These are phyloP conservation scores for Halisarca cf. caerulea DNA, from an alignment of 37 sponge, comb jelly and placozoan genomes.

Conservation along the genomic window DNA sequence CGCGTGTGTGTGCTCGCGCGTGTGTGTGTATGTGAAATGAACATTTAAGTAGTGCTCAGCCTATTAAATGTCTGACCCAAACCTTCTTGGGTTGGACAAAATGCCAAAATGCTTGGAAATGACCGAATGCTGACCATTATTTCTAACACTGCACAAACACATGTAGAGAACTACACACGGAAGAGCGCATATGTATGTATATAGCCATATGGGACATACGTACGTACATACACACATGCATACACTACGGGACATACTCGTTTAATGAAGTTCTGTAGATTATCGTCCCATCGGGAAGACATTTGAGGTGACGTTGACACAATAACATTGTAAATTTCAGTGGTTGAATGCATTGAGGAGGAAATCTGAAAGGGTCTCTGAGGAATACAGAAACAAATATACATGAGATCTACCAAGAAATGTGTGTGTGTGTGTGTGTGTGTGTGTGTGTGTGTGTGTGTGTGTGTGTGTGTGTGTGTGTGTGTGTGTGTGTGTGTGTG, in stretches of 20 bases:
- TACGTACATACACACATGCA: no score
- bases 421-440: neutral
- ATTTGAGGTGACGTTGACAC: slow-evolving; percentile 45
- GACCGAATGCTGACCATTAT: no score
- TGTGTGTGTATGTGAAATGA: no score
- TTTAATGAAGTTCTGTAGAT: slow-evolving; percentile 50
- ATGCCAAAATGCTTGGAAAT: no score
- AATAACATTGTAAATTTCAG: slow-evolving; percentile 44
- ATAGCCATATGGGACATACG: slow-evolving; percentile 10
- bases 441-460: neutral
- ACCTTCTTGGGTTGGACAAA: no score
- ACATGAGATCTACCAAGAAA: no score
- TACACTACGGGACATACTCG: slow-evolving; percentile 49
- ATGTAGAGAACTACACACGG: neutral
- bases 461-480: no score
- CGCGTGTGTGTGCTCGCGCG: no score
- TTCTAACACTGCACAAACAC: no score
- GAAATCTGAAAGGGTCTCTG: slow-evolving; percentile 62
- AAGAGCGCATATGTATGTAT: neutral
- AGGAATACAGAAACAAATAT: no score
- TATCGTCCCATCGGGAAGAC: slow-evolving; percentile 60
- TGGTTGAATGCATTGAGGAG: slow-evolving; percentile 28
- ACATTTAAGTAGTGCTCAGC: no score
- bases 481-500: neutral
- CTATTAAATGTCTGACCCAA: no score